A percentile compares a stretch with the other conserved stretches of the same genome.
Evolutionary conservation across 2,797 vertebrate genomes (phyloP).

Genomic region (Strix occidentalis): DNA sequence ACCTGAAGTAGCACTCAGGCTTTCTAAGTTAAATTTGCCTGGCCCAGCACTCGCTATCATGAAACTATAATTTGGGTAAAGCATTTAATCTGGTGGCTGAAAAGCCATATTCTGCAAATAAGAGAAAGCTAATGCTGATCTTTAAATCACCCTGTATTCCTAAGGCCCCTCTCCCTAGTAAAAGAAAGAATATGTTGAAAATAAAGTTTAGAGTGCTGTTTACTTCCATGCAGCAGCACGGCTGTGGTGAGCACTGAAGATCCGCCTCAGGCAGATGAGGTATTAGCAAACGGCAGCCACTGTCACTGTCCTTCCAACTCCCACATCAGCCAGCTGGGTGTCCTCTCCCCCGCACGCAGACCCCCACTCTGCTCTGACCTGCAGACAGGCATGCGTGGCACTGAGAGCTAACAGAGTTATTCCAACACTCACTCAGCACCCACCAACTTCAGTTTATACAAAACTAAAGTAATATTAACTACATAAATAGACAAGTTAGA

Average conservation of each 20-base stretch:
- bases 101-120: background rate
- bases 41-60: background rate
- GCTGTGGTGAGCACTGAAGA: background rate
- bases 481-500: background rate
- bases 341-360: rapidly evolving
- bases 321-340: rapidly evolving
- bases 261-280: rapidly evolving
- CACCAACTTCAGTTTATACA: background rate
- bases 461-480: background rate
- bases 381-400: background rate
- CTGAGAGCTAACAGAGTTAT: background rate
- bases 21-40: background rate
- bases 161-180: background rate
- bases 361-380: background rate
- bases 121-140: background rate
- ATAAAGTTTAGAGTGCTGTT: background rate
- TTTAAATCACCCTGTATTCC: background rate
- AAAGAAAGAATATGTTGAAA: background rate
- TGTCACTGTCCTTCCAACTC: background rate
- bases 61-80: background rate
- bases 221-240: background rate
- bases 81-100: background rate
- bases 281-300: background rate
- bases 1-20: background rate
- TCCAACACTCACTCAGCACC: background rate